phyloP scores from a whole-genome alignment of 2,888 invertebrate species.

The Microctonus brassicae region DNA sequence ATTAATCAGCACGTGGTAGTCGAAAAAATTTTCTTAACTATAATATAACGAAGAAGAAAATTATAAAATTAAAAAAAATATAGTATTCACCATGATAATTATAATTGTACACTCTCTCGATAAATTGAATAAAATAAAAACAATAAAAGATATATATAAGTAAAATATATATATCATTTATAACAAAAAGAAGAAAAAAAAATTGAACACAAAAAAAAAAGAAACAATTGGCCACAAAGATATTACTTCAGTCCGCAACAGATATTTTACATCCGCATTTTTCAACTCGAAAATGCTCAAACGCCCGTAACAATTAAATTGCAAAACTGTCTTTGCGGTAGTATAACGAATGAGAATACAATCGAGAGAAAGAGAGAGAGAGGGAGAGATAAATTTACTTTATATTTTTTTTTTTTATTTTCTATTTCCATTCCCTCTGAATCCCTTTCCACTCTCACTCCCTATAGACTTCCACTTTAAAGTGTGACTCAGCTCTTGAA shows the following conservation, averaged over 20 bases:
- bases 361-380: constrained; percentile 9
- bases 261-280: constrained; percentile 26
- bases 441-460: not conserved
- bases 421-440: not conserved
- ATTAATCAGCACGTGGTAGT: constrained; percentile 15
- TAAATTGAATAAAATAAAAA: not conserved
- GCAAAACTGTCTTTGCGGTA: constrained; percentile 28
- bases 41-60: not conserved
- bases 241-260: constrained; percentile 25
- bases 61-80: not conserved
- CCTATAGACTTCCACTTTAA: not conserved
- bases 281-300: constrained; percentile 27
- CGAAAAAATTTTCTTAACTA: constrained; percentile 3
- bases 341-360: constrained; percentile 3
- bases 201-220: not conserved
- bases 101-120: not conserved
- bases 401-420: constrained; percentile 9
- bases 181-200: not conserved
- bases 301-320: constrained; percentile 34
- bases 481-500: constrained; percentile 27
- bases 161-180: not conserved
- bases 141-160: not conserved
- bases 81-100: not conserved
- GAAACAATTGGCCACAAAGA: constrained; percentile 23
- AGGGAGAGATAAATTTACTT: not conserved